Conservation (phyloP, 2,888 invertebrate species). For the Melinopterus prodromus region DNA sequence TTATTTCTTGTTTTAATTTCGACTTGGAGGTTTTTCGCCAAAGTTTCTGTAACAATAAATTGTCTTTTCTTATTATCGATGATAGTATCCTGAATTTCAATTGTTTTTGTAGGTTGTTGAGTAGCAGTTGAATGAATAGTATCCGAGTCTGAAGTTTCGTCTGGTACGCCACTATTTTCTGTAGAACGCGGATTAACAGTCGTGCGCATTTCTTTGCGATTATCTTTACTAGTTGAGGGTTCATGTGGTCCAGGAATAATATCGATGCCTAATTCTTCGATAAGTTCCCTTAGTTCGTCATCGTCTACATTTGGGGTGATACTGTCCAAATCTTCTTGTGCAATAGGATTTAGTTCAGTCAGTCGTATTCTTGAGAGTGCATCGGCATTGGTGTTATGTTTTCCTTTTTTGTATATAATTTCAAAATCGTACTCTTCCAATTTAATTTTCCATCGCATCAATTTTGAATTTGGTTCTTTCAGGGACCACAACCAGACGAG, state of each 20-base stretch:
- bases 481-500: too few species aligned
- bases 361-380: slow-evolving; percentile 29
- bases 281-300: slow-evolving; percentile 14
- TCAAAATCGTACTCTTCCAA: too few species aligned
- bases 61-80: slow-evolving; percentile 26
- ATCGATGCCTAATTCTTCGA: slow-evolving; percentile 13
- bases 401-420: slow-evolving; percentile 33
- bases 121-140: slow-evolving; percentile 18
- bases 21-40: slow-evolving; percentile 14
- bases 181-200: not conserved
- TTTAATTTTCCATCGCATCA: too few species aligned
- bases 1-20: slow-evolving; percentile 8
- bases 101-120: slow-evolving; percentile 19
- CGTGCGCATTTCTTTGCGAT: slow-evolving; percentile 13
- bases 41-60: slow-evolving; percentile 16
- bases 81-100: slow-evolving; percentile 26
- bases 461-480: too few species aligned
- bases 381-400: slow-evolving; percentile 34
- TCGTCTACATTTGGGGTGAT: slow-evolving; percentile 20
- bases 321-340: slow-evolving; percentile 5
- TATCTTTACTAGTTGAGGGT: slow-evolving; percentile 4
- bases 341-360: slow-evolving; percentile 14
- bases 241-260: not conserved
- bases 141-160: not conserved
- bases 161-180: not conserved